Base-by-base conservation (phyloP, 2,888 invertebrate genomes). In the Tiliacea aurago region DNA sequence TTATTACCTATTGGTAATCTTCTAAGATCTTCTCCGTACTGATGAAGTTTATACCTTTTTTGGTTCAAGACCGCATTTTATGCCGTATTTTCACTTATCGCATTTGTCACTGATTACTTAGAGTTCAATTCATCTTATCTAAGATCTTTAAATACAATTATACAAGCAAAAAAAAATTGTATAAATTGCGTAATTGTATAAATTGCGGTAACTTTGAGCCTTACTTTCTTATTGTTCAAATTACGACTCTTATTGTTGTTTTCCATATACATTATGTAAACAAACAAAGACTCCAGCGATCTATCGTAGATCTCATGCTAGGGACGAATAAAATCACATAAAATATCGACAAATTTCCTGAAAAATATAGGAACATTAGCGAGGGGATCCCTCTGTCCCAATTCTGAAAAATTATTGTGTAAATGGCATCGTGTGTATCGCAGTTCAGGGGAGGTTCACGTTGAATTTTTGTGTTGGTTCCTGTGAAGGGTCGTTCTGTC, bases 401-500 rank as follows among this genome's bases (percentile, higher is more conserved):
- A 63, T 86, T 84, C 20, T 41, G 56, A 66, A 70, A 73, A 81
- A 78, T 69, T 51, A 85, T 85, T 45, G 56, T 71, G 58, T 70
- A 78, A 77, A 73, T 73, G 64, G 59, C 56, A 72, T 76, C 75
- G 75, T 85, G 75, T 76, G 73, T 73, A 72, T 70, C 28, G 65
- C 53, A 68, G 65, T 71, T 76, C 55, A 65, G 78, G 78, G 78
- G 66, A 81, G 74, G 55, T 58, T 70, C 56, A 28, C 59, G 63
- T 65, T 45, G 2, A 61, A 79, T 63, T 83, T 77, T 77, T 82
- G 80, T 83, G 74, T 76, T 70, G 74, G 55, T 65, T 81, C 75
- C 78, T 73, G 69, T 33, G 55, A 56, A 83, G 83, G 85, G 81
- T 78, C 83, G 66, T 86, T 70, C 91, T 93, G 94, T 94, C 91